Percentiles rank a stretch among this genome's conserved stretches.
Evolutionary conservation across 2,797 vertebrate genomes (phyloP).

Genomic region (Cryptoprocta ferox): DNA sequence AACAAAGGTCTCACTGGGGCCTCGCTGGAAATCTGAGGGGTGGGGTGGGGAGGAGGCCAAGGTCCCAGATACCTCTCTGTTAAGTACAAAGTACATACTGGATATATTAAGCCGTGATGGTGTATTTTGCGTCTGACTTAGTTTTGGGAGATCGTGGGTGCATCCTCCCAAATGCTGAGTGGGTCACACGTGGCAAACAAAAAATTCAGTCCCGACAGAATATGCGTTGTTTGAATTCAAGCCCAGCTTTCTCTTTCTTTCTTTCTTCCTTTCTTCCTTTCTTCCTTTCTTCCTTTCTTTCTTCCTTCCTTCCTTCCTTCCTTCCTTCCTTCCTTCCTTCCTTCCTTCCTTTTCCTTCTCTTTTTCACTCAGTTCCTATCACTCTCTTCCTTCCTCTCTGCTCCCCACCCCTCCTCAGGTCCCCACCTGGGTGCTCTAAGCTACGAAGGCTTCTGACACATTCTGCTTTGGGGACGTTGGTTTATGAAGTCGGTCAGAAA

Average conservation of each 20-base stretch:
- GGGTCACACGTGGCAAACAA: conserved; percentile 63
- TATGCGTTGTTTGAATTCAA: conserved; percentile 79
- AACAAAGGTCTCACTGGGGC: conserved; percentile 92
- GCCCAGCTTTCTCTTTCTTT: background rate
- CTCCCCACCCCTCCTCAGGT: background rate
- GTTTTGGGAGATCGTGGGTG: conserved; percentile 75
- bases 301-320: background rate
- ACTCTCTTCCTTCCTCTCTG: background rate
- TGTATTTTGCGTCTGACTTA: conserved; percentile 84
- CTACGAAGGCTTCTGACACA: background rate
- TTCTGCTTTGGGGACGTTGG: background rate
- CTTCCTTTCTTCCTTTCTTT: background rate
- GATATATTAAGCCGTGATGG: conserved; percentile 90
- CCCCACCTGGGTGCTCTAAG: background rate
- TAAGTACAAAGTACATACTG: conserved; percentile 95
- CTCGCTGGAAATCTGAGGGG: conserved; percentile 87
- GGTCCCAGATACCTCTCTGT: conserved; percentile 88
- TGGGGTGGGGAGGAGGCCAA: conserved; percentile 73
- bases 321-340: background rate
- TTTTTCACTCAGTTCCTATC: background rate
- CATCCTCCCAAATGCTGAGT: conserved; percentile 63
- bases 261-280: background rate
- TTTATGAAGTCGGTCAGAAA: background rate
- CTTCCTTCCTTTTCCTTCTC: background rate
- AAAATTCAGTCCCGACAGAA: conserved; percentile 77